Conservation (phyloP, 2,797 vertebrate species). For the Argentina silus region DNA sequence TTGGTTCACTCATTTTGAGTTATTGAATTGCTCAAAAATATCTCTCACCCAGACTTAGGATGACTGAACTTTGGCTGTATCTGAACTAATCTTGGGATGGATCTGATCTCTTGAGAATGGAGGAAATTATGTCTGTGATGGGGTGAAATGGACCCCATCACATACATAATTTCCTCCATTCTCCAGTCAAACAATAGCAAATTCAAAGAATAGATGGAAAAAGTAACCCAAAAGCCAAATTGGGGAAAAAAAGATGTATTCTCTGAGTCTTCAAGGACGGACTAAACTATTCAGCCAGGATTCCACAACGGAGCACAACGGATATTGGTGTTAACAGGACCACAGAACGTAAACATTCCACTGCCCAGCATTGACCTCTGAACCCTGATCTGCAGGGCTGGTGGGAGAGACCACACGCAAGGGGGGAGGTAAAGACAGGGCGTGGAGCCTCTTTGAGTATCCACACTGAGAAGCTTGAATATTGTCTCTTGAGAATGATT, state of each 20-base stretch:
- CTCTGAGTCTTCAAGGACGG: constrained; percentile 21
- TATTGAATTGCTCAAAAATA: neutral
- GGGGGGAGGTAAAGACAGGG: constrained; percentile 47
- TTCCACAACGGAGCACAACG: constrained; percentile 22
- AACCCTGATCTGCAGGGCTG: constrained; percentile 47
- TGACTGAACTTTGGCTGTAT: neutral
- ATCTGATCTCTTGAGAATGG: neutral
- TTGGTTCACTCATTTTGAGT: neutral
- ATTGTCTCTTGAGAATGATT: neutral
- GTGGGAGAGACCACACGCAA: constrained; percentile 68
- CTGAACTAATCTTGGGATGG: neutral
- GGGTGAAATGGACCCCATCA: neutral
- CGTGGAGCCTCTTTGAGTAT: constrained; percentile 47
- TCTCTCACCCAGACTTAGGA: neutral
- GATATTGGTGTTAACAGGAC: constrained; percentile 60
- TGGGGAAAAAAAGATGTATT: neutral
- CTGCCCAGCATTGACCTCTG: constrained; percentile 64
- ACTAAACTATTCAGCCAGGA: constrained; percentile 23
- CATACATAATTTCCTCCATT: neutral
- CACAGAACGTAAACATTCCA: constrained; percentile 72
- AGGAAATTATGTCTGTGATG: neutral
- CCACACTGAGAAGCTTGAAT: constrained; percentile 49
- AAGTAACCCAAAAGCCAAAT: neutral
- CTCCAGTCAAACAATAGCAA: constrained; percentile 13
- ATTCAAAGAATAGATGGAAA: constrained; percentile 18